Base-by-base conservation (phyloP, 2,888 invertebrate genomes). In the Metacarcinus magister region DNA sequence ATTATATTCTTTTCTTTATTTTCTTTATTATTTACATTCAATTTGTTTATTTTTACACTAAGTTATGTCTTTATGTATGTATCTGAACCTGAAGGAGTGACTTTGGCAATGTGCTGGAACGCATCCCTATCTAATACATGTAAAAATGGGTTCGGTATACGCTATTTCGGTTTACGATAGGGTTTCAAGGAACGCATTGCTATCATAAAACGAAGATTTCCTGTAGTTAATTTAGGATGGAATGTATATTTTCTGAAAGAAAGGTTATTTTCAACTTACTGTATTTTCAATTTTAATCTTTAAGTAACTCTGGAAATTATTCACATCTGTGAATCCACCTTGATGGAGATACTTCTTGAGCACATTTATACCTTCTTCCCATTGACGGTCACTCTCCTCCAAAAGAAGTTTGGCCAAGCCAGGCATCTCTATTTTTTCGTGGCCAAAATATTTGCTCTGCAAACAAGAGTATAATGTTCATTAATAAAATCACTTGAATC, bases 361-460 rank as follows among this genome's bases (percentile, higher is more conserved):
- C 75, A 92, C 39, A 28, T 95, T 90, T 43, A 97, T 94, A 8
- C 96, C 97, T 23, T 96, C 89, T 23, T 96, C 95, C 96, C 96
- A 97, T 13, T 96, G 95, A 0, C 92, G 91, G 67, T 96, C 95
- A 82, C 97, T 97, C 28, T 93, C 95, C 7, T 96, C 96, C 46
- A 43, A 19, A 89, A 96, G 90, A 4, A 95, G 60, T 87, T 97
- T 97, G 67, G 96, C 96, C 94, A 97, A 93, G 10, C 97, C 97
- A 39, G 96, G 96, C 2, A 91, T 67, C 95, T 97, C 48, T 23
- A 96, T 48, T 4, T 92, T 89, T 95, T 97, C 96, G 91, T 94
- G 93, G 8, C 67, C 93, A 60, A 92, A 97, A 89, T 75, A 92
- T 75, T 96, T 95, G 90, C 96, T 94, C 97, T 97, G 96, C 7